These are phyloP conservation scores for Folsomia candida DNA, from an alignment of 2,888 invertebrate species.

Conservation along the genomic window DNA sequence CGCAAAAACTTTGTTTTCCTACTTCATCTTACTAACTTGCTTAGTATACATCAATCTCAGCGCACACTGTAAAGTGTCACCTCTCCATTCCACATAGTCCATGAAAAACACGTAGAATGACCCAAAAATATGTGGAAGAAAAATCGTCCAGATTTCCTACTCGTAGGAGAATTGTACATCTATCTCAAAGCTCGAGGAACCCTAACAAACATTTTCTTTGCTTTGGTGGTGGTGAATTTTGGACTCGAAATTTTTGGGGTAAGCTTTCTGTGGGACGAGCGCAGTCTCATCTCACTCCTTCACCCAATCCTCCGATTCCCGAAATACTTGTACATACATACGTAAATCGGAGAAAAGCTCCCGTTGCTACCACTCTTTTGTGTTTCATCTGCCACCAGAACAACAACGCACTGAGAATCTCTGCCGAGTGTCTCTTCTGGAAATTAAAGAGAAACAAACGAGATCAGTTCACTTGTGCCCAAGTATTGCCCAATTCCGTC, in stretches of 20 bases:
- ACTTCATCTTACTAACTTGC: too few species aligned
- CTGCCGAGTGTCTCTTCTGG: neutral
- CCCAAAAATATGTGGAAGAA: neutral
- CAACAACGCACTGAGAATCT: neutral
- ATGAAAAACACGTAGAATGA: neutral
- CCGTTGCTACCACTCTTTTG: neutral
- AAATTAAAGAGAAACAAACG: neutral
- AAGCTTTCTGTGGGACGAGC: neutral
- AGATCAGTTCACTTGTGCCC: neutral
- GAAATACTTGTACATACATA: neutral
- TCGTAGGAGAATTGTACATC: neutral
- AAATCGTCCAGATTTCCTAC: neutral
- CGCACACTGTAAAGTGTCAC: too few species aligned
- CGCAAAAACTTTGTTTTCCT: too few species aligned
- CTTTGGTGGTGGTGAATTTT: neutral
- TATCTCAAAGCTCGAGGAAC: neutral
- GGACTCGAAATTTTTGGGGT: neutral
- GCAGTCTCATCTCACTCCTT: neutral
- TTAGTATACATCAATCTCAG: too few species aligned
- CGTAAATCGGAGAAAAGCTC: neutral
- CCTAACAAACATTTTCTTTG: too few species aligned
- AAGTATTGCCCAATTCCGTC: neutral
- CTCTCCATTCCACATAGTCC: neutral
- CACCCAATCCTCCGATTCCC: neutral
- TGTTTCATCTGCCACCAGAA: neutral